These are phyloP conservation scores for Aurelia sp. DNA, from an alignment of 30 jellyfish, hydroid and myxozoan genomes.

Conservation along the genomic window DNA sequence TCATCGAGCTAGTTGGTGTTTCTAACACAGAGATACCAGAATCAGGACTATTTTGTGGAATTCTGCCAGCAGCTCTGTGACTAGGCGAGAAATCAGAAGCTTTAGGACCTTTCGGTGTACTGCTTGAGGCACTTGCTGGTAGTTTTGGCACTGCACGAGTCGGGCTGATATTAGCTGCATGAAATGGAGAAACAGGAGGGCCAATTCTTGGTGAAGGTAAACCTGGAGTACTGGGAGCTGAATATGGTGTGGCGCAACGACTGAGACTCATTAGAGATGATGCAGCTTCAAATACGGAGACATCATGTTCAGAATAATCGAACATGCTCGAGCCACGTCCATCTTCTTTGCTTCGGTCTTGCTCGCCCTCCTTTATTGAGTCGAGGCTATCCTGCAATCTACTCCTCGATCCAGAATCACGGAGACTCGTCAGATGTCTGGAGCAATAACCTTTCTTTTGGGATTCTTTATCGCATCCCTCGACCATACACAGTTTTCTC, in stretches of 20 bases:
- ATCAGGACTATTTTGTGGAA: slow-evolving; percentile 86
- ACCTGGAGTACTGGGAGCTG: slow-evolving; percentile 92
- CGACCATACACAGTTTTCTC: slow-evolving; percentile 90
- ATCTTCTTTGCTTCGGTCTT: slow-evolving; percentile 45
- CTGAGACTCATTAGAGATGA: slow-evolving; percentile 90
- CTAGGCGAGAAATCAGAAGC: slow-evolving; percentile 53
- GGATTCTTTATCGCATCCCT: slow-evolving; percentile 93
- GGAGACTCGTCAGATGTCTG: slow-evolving; percentile 81
- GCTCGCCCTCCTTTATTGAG: slow-evolving; percentile 73
- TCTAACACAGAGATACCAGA: slow-evolving; percentile 86
- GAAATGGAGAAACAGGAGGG: slow-evolving; percentile 73
- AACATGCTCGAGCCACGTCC: slow-evolving; percentile 28
- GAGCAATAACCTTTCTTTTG: slow-evolving; percentile 97
- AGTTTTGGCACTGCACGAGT: slow-evolving; percentile 56
- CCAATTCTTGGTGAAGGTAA: slow-evolving; percentile 82
- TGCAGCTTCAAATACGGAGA: slow-evolving; percentile 93
- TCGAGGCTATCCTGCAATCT: slow-evolving; percentile 51
- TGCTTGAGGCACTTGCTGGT: slow-evolving; percentile 55
- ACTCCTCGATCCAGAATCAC: slow-evolving; percentile 51
- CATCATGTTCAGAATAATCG: slow-evolving; percentile 68
- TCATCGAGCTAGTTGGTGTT: slow-evolving; percentile 24
- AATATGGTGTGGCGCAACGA: slow-evolving; percentile 93
- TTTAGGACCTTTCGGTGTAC: slow-evolving; percentile 83
- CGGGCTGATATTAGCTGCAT: slow-evolving; percentile 24
- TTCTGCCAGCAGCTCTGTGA: slow-evolving; percentile 55